These are phyloP conservation scores for Lordiphosa collinella DNA, from an alignment of 1,140 invertebrate genomes.

Conservation along the genomic window DNA sequence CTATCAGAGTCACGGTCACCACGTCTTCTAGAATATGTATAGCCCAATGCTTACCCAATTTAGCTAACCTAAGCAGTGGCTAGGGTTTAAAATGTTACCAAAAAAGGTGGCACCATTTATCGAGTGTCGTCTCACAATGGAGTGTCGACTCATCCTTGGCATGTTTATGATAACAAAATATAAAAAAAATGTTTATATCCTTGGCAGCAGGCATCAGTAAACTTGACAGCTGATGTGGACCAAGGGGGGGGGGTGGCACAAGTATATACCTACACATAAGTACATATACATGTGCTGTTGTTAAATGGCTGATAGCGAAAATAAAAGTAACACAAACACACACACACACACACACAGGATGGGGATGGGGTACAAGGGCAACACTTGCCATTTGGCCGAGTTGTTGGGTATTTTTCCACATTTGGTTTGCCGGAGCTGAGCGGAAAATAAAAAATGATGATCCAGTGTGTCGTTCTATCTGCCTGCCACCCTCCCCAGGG, in stretches of 20 bases:
- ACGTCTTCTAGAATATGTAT: no score
- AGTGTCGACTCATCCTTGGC: neutral
- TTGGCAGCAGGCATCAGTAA: slow-evolving; percentile 67
- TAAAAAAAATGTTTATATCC: slow-evolving; percentile 67
- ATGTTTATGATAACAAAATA: neutral
- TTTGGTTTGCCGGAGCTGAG: slow-evolving; percentile 55
- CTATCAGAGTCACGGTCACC: no score
- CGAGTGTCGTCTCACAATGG: no score
- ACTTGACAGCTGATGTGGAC: slow-evolving; percentile 62
- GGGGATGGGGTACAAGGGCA: slow-evolving; percentile 7
- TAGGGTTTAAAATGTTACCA: no score
- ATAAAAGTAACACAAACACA: slow-evolving; percentile 60
- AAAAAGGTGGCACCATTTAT: no score
- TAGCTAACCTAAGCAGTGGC: no score
- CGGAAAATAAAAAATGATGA: slow-evolving; percentile 78
- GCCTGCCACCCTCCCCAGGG: slow-evolving; percentile 5
- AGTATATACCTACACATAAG: neutral
- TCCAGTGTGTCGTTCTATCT: slow-evolving; percentile 40
- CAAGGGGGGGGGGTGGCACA: slow-evolving; percentile 19
- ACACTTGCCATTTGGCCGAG: slow-evolving; percentile 40
- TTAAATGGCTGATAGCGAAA: slow-evolving; percentile 72
- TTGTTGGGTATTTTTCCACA: slow-evolving; percentile 50
- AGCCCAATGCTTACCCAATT: no score
- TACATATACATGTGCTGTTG: slow-evolving; percentile 14
- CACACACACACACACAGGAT: slow-evolving; percentile 5